A percentile compares a stretch with the other conserved stretches of the same genome.
Conservation (phyloP, 2,888 invertebrate species). For the Callimorpha dominula region DNA sequence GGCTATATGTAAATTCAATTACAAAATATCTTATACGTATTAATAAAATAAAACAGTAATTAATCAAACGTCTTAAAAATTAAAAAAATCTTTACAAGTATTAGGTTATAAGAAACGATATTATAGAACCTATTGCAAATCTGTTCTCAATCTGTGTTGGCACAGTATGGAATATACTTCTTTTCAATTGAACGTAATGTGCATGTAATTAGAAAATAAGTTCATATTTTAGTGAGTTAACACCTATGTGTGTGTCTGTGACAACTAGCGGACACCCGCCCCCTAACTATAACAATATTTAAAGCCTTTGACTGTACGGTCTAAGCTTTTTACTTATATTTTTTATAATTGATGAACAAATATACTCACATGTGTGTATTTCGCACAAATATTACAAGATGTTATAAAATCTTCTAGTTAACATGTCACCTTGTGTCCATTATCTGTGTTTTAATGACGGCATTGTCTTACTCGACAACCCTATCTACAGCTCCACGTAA, state of each 20-base stretch:
- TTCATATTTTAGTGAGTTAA: too few species aligned
- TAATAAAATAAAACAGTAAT: not conserved
- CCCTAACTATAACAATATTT: not conserved
- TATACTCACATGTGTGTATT: not conserved
- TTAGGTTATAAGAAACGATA: not conserved
- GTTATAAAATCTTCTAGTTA: not conserved
- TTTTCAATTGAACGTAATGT: not conserved
- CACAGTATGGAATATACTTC: not conserved
- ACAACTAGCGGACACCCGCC: not conserved
- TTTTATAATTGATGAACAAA: not conserved
- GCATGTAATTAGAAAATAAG: too few species aligned
- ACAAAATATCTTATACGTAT: not conserved
- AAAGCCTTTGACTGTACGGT: not conserved
- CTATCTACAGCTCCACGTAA: constrained; percentile 44
- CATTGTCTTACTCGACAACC: constrained; percentile 29
- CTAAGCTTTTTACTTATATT: not conserved
- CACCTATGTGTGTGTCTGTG: not conserved
- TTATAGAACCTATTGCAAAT: not conserved
- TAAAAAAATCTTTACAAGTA: not conserved
- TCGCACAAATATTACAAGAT: not conserved
- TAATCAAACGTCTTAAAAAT: not conserved
- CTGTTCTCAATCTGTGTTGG: too few species aligned
- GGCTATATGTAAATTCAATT: not conserved
- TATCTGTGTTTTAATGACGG: not conserved
- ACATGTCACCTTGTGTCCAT: not conserved